Evolutionary conservation across 2,888 invertebrate genomes (phyloP), one percentile per base, ranked within the genome.

Genomic region (Plagodis dolabraria): DNA sequence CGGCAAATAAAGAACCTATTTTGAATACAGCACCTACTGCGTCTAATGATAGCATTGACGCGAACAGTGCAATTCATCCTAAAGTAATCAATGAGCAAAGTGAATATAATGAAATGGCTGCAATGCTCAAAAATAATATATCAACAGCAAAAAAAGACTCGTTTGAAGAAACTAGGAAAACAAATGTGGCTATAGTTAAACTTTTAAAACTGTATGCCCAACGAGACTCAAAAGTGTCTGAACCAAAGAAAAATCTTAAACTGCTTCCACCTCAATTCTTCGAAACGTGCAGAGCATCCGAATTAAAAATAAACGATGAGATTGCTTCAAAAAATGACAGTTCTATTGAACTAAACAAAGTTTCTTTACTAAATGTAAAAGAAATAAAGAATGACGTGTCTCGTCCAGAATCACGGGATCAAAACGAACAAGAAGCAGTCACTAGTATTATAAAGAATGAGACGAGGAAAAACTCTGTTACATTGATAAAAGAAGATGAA

Each of bases 131-230:
- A 62, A 72, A 64, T 0, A 77, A 79, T 70, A 84, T 88, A 40
- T 38, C 75, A 8, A 38, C 7, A 0, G 62, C 77, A 0, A 75
- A 79, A 36, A 60, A 68, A 0, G 71, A 76, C 38, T 72, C 77
- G 11, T 68, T 73, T 7, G 71, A 74, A 60, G 50, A 65, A 0
- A 83, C 79, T 51, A 76, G 69, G 9, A 75, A 55, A 11, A 56
- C 47, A 10, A 52, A 89, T 58, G 73, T 82, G 0, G 90, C 89
- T 0, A 86, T 89, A 2, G 79, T 82, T 0, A 72, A 82, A 7
- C 67, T 90, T 2, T 59, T 89, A 5, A 82, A 76, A 47, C 65
- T 88, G 0, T 72, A 81, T 56, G 70, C 82, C 0, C n/a, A 65
- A 0, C 58, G 64, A 7, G 4, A 60, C n/a, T 22, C 55, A 63